Conservation (phyloP, 2,888 invertebrate genomes). For the Synanthedon andrenaeformis region DNA sequence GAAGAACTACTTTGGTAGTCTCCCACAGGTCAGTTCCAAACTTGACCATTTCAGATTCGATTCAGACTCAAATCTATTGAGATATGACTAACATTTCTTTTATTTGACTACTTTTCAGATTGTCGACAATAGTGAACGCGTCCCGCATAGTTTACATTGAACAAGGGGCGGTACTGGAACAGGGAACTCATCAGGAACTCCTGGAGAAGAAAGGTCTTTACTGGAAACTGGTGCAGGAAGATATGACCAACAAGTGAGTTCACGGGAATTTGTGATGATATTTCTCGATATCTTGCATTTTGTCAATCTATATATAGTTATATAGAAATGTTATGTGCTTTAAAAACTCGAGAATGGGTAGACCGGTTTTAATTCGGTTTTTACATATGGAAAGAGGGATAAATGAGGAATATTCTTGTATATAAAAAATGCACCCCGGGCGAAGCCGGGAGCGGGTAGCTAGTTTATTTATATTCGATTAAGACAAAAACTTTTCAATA, state of each 20-base stretch:
- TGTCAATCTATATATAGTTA: not conserved
- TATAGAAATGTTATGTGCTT: no score
- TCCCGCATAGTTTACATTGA: conserved; percentile 78
- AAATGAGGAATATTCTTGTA: no score
- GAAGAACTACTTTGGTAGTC: conserved; percentile 80
- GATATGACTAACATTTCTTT: no score
- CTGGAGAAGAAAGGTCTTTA: conserved; percentile 74
- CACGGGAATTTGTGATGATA: not conserved
- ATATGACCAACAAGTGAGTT: conserved; percentile 51
- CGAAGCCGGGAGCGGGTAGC: no score
- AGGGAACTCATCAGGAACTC: conserved; percentile 78
- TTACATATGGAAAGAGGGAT: no score
- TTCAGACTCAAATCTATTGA: no score
- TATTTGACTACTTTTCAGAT: conserved; percentile 24
- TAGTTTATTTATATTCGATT: no score
- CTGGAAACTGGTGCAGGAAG: conserved; percentile 74
- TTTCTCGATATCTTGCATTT: not conserved
- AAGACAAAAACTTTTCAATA: no score
- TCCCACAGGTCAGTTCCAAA: conserved; percentile 68
- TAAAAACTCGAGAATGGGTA: no score
- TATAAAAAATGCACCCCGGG: no score
- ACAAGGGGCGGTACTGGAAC: conserved; percentile 77
- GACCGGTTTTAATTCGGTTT: no score
- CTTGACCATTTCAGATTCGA: not conserved
- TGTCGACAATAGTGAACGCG: conserved; percentile 77